Base-by-base conservation (phyloP, 2,113 vertebrate species). In the Festucalex cinctus region DNA sequence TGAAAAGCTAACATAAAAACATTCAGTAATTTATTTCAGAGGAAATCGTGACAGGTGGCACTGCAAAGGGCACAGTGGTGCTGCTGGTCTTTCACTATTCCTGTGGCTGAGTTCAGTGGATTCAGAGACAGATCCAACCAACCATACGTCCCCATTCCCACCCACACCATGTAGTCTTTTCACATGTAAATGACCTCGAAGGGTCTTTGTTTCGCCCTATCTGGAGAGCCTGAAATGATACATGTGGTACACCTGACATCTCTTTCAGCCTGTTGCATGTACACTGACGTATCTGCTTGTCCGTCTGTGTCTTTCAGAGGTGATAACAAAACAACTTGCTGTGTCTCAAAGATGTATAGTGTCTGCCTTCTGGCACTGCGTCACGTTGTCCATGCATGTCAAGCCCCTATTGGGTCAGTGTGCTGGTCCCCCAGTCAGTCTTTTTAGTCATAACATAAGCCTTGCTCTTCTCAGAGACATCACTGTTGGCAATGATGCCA, bases 251-350 rank as follows among this genome's bases (percentile, higher is more conserved):
- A 78, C 69, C 84, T 84, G 80, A 84, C 75, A 77, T 68, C 75
- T 69, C 69, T 66, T 41, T 51, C 14, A 22, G 39, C 66, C 66
- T 54, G 78, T 84, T 82, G 79, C 67, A 62, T 65, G 66, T 14
- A 39, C 39, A 63, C 59, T 46, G n/a, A 24, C 39, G 24, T 43
- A 63, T 71, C 48, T 49, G 69, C 63, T 59, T 73, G 68, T 62
- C 9, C 10, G n/a, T 19, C 37, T 61, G 72, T 68, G 62, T 85
- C 84, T 85, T 69, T 76, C 66, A 24, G 78, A 0, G 0, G 54
- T 70, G 84, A 89, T 91, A 89, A 90, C 83, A 81, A 53, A 89
- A 90, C 83, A 81, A 53, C 61, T 24, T 41, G 63, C 67, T 54
- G 6, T 74, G 48, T 20, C 35, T 9, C 53, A 41, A 35, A 48